These are phyloP conservation scores for Darevskia mixta DNA, from an alignment of 2,797 vertebrate genomes.

Conservation along the genomic window DNA sequence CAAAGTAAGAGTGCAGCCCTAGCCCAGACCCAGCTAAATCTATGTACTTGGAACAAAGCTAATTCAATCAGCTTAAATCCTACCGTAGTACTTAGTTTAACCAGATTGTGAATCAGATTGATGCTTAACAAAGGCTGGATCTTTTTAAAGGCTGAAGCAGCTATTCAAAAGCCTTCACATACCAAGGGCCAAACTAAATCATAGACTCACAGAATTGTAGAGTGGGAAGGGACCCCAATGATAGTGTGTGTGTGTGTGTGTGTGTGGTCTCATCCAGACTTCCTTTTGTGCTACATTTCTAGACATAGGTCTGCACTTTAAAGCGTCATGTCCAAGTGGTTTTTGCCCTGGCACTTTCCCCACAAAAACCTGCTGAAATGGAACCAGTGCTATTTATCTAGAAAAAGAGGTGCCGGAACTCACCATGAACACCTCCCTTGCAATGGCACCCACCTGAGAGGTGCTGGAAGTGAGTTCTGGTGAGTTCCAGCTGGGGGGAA, in stretches of 20 bases:
- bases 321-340: neutral
- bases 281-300: neutral
- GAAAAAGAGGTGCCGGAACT: too few relatives aligned
- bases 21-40: neutral
- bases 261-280: neutral
- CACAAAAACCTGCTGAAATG: too few relatives aligned
- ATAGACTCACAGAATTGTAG: too few relatives aligned
- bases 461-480: too few relatives aligned
- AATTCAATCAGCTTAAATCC: slow-evolving; percentile 14
- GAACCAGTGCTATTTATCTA: too few relatives aligned
- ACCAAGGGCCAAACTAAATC: neutral
- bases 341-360: neutral
- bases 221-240: neutral
- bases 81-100: neutral
- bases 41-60: neutral
- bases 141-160: neutral
- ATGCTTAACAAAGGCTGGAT: neutral
- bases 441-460: too few relatives aligned
- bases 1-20: neutral
- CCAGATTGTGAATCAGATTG: neutral
- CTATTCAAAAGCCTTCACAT: neutral
- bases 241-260: neutral
- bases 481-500: too few relatives aligned
- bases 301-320: neutral
- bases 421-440: too few relatives aligned